phyloP scores from a whole-genome alignment of 2,113 vertebrate genomes.

The Desmodus rotundus region DNA sequence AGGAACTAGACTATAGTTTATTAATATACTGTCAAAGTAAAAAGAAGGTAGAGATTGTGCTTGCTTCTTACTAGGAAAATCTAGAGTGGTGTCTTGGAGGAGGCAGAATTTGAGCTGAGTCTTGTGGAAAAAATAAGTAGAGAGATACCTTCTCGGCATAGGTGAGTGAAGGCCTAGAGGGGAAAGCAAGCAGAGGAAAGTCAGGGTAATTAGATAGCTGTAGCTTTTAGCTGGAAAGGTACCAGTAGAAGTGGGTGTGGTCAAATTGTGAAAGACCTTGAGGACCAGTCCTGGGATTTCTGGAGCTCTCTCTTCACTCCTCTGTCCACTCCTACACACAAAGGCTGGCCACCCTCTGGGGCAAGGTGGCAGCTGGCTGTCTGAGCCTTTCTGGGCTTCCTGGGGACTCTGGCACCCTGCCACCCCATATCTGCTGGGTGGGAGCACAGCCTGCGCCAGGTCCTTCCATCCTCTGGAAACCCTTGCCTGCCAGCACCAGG shows the following conservation, averaged over 20 bases:
- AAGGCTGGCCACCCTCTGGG: neutral
- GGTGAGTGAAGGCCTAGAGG: neutral
- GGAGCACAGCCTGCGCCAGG: neutral
- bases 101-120: neutral
- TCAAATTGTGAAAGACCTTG: neutral
- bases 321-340: neutral
- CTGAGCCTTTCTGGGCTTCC: neutral
- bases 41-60: neutral
- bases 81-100: neutral
- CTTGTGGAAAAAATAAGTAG: neutral
- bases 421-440: neutral
- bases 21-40: neutral
- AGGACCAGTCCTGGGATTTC: neutral
- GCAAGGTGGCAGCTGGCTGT: neutral
- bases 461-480: neutral
- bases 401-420: constrained; percentile 1
- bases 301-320: neutral
- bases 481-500: neutral
- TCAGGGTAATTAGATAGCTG: neutral
- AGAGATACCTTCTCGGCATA: neutral
- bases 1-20: neutral
- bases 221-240: neutral
- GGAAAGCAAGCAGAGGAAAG: neutral
- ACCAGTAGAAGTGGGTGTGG: neutral
- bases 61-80: neutral